These are phyloP conservation scores for Muraenolepis orangiensis DNA, from an alignment of 2,797 vertebrate genomes.

Conservation along the genomic window DNA sequence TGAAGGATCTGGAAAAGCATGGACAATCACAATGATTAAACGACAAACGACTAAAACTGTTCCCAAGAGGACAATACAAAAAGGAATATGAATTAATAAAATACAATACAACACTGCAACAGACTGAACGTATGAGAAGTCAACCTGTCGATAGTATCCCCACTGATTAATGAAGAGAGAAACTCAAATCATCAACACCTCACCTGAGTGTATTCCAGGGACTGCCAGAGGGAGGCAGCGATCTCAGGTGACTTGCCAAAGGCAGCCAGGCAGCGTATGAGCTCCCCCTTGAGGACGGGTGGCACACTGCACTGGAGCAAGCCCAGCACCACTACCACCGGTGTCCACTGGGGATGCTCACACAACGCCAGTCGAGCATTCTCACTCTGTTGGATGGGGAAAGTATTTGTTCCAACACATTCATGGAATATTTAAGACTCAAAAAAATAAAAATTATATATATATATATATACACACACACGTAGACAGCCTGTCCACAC, in stretches of 20 bases:
- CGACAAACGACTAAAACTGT: background rate
- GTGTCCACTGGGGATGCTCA: constrained; percentile 98
- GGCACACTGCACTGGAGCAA: constrained; percentile 93
- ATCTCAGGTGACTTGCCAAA: constrained; percentile 98
- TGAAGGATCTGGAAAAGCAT: constrained; percentile 83
- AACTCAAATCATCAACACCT: background rate
- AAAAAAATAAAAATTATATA: too few species aligned
- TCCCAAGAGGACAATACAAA: background rate
- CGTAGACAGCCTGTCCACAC: too few species aligned
- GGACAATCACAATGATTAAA: background rate
- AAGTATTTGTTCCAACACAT: background rate
- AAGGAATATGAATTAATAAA: background rate
- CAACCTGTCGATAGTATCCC: background rate
- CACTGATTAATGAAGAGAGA: background rate
- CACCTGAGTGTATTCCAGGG: constrained; percentile 96
- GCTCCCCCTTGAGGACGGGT: constrained; percentile 87
- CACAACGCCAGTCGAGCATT: constrained; percentile 95
- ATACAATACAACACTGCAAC: background rate
- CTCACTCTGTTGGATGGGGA: constrained; percentile 80
- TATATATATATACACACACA: too few species aligned
- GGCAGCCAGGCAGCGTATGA: constrained; percentile 86
- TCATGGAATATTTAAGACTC: background rate
- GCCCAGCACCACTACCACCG: constrained; percentile 90
- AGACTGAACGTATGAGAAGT: background rate
- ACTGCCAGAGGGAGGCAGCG: constrained; percentile 96